These are phyloP conservation scores for Crematogaster levior DNA, from an alignment of 2,888 invertebrate species.

Conservation along the genomic window DNA sequence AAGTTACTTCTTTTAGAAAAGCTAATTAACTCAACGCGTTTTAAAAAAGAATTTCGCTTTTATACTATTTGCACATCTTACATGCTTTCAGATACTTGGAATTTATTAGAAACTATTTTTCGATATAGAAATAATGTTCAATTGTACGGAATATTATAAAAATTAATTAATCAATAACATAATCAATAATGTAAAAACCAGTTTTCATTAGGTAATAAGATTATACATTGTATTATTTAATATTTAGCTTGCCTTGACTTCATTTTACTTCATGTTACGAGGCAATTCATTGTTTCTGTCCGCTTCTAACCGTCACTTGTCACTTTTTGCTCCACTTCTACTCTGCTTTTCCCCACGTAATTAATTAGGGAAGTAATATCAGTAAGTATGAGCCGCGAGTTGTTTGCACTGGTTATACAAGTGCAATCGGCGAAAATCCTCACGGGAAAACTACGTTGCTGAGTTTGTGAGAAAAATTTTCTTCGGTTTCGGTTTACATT, in stretches of 20 bases:
- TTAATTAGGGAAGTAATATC: conserved; percentile 72
- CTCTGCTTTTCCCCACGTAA: conserved; percentile 56
- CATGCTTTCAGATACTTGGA: neutral
- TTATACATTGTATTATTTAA: neutral
- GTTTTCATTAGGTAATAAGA: neutral
- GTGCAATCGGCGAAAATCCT: conserved; percentile 63
- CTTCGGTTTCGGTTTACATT: conserved; percentile 47
- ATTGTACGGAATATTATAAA: neutral
- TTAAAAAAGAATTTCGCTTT: conserved; percentile 10
- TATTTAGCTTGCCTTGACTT: neutral
- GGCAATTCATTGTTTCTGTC: conserved; percentile 57
- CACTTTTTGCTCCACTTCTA: conserved; percentile 55
- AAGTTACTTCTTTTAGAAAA: conserved; percentile 16
- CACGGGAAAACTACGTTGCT: conserved; percentile 26
- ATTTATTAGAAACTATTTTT: neutral
- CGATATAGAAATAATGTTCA: neutral
- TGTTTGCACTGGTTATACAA: conserved; percentile 55
- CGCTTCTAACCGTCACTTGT: conserved; percentile 50
- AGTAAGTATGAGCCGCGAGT: conserved; percentile 54
- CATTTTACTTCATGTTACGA: conserved; percentile 39
- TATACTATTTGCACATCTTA: neutral
- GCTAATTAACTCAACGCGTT: neutral
- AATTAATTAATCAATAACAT: conserved; percentile 5
- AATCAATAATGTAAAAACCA: neutral
- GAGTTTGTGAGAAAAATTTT: conserved; percentile 50